These are phyloP conservation scores for Syngnathoides biaculeatus DNA, from an alignment of 2,113 vertebrate species.

Conservation along the genomic window DNA sequence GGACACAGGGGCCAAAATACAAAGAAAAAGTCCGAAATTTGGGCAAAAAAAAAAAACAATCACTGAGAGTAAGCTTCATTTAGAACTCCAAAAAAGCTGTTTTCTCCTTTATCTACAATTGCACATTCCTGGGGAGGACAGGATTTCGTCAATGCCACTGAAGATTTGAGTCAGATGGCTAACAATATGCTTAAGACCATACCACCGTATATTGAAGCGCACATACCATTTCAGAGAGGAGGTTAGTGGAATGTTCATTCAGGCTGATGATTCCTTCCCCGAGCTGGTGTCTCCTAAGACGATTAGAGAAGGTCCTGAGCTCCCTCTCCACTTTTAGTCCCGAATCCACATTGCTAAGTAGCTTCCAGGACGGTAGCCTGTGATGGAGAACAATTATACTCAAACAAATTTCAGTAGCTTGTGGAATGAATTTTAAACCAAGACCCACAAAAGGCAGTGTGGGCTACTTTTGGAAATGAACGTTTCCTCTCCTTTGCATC, in stretches of 20 bases:
- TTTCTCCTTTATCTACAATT: background rate
- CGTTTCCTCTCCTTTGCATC: too few species aligned
- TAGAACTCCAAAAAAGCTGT: background rate
- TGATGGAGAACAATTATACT: background rate
- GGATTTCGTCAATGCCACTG: background rate
- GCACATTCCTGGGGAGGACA: background rate
- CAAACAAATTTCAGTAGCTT: background rate
- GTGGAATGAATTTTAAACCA: background rate
- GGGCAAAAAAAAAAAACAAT: background rate
- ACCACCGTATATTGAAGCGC: background rate
- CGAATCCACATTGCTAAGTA: conserved; percentile 66
- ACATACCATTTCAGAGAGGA: conserved; percentile 76
- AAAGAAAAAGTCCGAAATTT: background rate
- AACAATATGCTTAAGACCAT: background rate
- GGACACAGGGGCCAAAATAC: too few species aligned
- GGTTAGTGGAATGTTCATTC: conserved; percentile 78
- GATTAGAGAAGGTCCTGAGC: conserved; percentile 76
- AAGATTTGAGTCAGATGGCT: background rate
- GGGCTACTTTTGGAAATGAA: too few species aligned
- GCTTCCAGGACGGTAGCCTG: conserved; percentile 81
- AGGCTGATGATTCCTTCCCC: conserved; percentile 81
- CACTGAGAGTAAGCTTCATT: too few species aligned
- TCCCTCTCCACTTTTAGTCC: conserved; percentile 79
- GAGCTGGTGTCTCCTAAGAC: conserved; percentile 76
- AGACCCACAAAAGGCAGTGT: too few species aligned